phyloP scores from a whole-genome alignment of 2,113 vertebrate species.

The Caracal caracal region DNA sequence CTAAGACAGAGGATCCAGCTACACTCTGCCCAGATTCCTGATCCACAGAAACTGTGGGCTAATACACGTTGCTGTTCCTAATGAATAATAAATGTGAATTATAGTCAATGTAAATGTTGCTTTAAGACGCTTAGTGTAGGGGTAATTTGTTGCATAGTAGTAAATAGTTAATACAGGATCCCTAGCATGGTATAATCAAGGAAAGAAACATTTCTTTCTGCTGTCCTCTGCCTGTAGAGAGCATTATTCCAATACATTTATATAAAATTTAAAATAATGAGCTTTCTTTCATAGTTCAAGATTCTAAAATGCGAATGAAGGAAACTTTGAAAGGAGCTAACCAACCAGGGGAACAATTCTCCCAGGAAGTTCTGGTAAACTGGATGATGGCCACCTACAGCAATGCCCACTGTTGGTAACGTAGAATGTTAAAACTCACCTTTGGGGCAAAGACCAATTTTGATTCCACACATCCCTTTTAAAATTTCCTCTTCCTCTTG shows the following conservation, averaged over 20 bases:
- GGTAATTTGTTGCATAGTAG: not conserved
- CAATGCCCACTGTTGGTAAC: not conserved
- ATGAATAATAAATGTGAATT: not conserved
- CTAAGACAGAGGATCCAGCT: not conserved
- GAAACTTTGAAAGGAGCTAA: not conserved
- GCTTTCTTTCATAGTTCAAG: conserved; percentile 45
- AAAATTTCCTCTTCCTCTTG: conserved; percentile 9
- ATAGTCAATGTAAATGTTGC: not conserved
- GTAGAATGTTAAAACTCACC: conserved; percentile 37
- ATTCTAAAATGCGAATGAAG: conserved; percentile 19
- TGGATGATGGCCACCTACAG: not conserved
- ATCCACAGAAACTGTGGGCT: not conserved
- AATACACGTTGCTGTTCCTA: not conserved
- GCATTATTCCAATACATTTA: conserved; percentile 1
- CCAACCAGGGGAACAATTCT: not conserved
- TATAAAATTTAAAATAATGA: not conserved
- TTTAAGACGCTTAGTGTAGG: not conserved
- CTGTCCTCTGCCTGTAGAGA: conserved; percentile 14
- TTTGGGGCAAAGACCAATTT: conserved; percentile 45
- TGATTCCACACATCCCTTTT: conserved; percentile 2
- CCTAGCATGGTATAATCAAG: not conserved
- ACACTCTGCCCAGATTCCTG: not conserved
- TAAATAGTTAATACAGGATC: conserved; percentile 14
- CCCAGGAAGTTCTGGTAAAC: not conserved
- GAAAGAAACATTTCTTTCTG: conserved; percentile 39